Conservation (phyloP, 2,797 vertebrate species). For the Parotocinclus haroldoi region DNA sequence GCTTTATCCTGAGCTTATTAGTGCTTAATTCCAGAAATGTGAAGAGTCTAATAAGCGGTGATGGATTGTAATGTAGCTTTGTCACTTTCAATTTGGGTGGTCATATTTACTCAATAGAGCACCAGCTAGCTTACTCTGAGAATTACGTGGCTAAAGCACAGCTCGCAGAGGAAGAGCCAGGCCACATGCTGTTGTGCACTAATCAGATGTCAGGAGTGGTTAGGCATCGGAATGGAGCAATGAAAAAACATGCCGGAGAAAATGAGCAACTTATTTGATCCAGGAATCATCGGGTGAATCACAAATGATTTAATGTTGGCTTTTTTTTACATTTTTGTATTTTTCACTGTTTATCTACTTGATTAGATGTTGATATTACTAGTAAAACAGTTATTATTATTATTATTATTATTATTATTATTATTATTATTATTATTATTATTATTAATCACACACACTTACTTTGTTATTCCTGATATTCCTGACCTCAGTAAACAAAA, state of each 20-base stretch:
- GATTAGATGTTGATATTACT: conserved; percentile 23
- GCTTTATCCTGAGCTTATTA: conserved; percentile 71
- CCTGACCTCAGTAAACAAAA: too few species aligned
- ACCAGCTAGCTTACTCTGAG: conserved; percentile 66
- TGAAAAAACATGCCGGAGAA: conserved; percentile 21
- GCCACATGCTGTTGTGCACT: conserved; percentile 45
- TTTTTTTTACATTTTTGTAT: conserved; percentile 1
- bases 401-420: background rate
- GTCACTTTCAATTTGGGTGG: conserved; percentile 73
- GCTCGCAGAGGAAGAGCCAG: conserved; percentile 40
- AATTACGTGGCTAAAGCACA: conserved; percentile 47
- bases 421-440: too few species aligned
- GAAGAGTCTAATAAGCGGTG: conserved; percentile 80
- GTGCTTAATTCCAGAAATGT: conserved; percentile 74
- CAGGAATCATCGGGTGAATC: conserved; percentile 25
- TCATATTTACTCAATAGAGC: conserved; percentile 74
- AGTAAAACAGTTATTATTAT: background rate
- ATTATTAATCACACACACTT: background rate
- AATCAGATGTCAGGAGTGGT: conserved; percentile 53
- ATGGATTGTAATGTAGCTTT: conserved; percentile 80
- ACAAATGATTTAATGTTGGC: conserved; percentile 19
- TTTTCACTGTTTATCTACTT: conserved; percentile 19
- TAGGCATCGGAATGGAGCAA: conserved; percentile 34
- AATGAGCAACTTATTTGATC: conserved; percentile 25
- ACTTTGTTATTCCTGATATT: too few species aligned